Conservation (phyloP, 2,797 vertebrate genomes). For the Allobates femoralis region DNA sequence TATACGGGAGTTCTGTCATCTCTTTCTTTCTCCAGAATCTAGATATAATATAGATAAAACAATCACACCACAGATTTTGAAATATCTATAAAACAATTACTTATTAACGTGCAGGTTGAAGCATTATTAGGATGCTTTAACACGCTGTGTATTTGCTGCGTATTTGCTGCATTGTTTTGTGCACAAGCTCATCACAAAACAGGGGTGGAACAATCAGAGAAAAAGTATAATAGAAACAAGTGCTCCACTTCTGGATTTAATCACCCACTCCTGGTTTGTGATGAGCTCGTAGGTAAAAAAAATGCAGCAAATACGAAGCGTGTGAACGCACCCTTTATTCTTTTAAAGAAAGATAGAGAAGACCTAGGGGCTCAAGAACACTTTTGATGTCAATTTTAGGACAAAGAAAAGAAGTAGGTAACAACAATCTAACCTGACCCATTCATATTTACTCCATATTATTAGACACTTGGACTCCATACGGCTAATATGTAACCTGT, state of each 20-base stretch:
- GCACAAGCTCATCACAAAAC: no score
- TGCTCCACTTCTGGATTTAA: no score
- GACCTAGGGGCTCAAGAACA: background rate
- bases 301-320: no score
- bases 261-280: no score
- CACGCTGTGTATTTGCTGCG: no score
- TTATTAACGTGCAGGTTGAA: background rate
- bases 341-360: background rate
- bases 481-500: no score
- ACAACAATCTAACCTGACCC: background rate
- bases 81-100: background rate
- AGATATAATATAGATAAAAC: constrained; percentile 39
- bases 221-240: no score
- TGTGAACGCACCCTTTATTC: no score
- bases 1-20: constrained; percentile 75
- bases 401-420: background rate
- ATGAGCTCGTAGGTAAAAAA: no score
- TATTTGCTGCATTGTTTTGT: no score
- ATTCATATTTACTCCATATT: background rate
- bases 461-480: background rate
- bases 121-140: no score
- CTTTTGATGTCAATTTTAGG: background rate
- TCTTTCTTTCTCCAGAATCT: constrained; percentile 83
- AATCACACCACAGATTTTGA: background rate
- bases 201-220: no score